phyloP scores from a whole-genome alignment of 2,797 vertebrate species.

The Passerculus sandwichensis region DNA sequence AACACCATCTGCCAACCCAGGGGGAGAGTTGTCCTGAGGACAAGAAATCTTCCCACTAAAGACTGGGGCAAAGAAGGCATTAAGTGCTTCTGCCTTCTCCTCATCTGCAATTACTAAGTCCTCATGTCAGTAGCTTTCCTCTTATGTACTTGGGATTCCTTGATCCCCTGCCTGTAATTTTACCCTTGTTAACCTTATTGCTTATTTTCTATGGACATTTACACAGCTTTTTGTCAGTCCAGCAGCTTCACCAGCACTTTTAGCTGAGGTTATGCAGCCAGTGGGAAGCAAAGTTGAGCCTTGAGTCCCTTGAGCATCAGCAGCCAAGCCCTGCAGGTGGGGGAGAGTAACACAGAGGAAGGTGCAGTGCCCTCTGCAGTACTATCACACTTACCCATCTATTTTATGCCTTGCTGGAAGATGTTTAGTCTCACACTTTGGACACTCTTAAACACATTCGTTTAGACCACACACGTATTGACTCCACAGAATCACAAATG shows the following conservation, averaged over 20 bases:
- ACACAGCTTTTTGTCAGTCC: background rate
- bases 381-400: background rate
- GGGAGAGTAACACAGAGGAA: background rate
- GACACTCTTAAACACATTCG: background rate
- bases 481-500: fast-evolving
- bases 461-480: background rate
- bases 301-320: background rate
- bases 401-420: background rate
- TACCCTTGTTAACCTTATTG: background rate
- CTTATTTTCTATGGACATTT: background rate
- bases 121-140: background rate
- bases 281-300: background rate
- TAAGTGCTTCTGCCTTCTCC: background rate
- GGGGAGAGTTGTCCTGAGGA: background rate
- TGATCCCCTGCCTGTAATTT: background rate
- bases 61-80: background rate
- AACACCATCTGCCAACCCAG: background rate
- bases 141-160: background rate
- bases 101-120: background rate
- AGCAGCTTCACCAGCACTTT: background rate
- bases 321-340: background rate
- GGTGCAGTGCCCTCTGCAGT: background rate
- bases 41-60: background rate
- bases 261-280: background rate
- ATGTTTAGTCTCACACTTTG: background rate